Evolutionary conservation across 2,113 vertebrate species (phyloP), one percentile per base, ranked within the genome.

Genomic region (Clupea harengus): DNA sequence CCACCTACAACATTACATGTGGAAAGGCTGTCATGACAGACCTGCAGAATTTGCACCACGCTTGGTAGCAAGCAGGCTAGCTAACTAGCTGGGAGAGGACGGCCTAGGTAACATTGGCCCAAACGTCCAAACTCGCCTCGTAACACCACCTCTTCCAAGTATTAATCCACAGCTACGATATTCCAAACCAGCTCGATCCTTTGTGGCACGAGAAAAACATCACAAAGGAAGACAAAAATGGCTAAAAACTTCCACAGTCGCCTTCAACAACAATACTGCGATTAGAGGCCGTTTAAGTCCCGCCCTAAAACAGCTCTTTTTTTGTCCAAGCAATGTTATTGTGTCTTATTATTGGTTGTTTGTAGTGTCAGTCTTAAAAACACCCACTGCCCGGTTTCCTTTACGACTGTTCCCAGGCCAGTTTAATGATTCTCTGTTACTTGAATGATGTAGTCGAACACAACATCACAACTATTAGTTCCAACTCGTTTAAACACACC

Each of bases 11-110:
- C n/a, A 11, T 75, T 39, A 39, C 28, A 78, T 39, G 72, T 15
- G 20, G 39, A 39, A n/a, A 78, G 72, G 8, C 64, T 78, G 28
- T 78, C 72, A 78, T 78, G 72, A 78, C 25, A 78, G 25, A 28
- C 64, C 89, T 88, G 89, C 81, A 80, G 85, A 88, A 91, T 90
- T 84, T 85, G 88, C 87, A 89, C 72, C 72, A 78, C 72, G 72
- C 32, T 78, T 39, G 10, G 3, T 80, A 45, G 47, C 72, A 80
- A 52, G 18, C 72, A 80, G 72, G 89, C 90, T 89, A 91, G 92
- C 91, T 91, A 91, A 87, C 81, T 81, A 83, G 91, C 87, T 90
- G 72, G 72, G 32, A 32, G 32, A 52, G 50, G 50, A 67, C 64
- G 22, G 64, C 9, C 10, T 32, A 44, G 39, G 18, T 22, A 60